Base-by-base conservation (phyloP, 1,140 invertebrate species). In the Papilio dardanus region DNA sequence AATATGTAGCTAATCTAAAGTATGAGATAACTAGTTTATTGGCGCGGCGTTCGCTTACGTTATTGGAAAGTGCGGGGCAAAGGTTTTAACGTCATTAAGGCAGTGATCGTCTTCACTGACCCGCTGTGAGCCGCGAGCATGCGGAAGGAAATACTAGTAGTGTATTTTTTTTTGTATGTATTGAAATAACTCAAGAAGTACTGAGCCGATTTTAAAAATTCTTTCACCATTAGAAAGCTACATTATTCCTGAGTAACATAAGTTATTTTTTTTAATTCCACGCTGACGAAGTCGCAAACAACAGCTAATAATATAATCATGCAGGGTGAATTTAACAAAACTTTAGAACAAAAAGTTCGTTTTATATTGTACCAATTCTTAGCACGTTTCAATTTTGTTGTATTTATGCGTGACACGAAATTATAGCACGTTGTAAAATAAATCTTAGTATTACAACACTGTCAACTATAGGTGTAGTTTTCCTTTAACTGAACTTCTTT, bases 61-160 rank as follows among this genome's bases (percentile, higher is more conserved):
- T 28, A 62, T 62, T 62, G 21, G 54, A 62, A 62, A 62, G 54
- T 62, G 24, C 54, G 54, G 54, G 54, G 54, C 54, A 62, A 62
- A 62, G 54, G 54, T 62, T 28, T 24, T 62, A 24, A 62, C 54
- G 54, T 62, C 12, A 62, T 62, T 62, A 62, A 62, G 24, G 4
- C 54, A 12, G 54, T 14, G 24, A 62, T 62, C 54, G 54, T 62
- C 24, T 62, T 28, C 24, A 12, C 24, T 28, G 54, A 62, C 54
- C 24, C 14, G 12, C 7, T 4, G 54, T 3, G 21, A 62, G 24
- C 24, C 24, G 54, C 12, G 21, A 62, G 1, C 50, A 54, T 28
- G 54, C 54, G 54, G 54, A 62, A 62, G 54, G n/a, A 0, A 28
- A 62, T 14, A 28, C 50, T 24, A 14, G 2, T 21, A 54, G 21